phyloP scores from a whole-genome alignment of 2,797 vertebrate genomes.

The Muraenolepis orangiensis region DNA sequence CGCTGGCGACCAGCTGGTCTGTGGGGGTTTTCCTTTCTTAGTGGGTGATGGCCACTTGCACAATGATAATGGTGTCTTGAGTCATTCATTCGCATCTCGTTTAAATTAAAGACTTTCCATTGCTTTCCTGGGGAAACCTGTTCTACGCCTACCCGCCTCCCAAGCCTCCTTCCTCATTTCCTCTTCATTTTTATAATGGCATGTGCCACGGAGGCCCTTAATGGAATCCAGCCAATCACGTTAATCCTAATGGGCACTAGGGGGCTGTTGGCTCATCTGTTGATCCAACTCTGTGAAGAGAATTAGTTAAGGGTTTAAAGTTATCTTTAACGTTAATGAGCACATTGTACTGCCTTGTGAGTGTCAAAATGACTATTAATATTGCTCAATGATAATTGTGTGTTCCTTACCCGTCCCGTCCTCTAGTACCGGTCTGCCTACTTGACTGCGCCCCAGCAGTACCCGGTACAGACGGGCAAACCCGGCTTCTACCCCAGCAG shows the following conservation, averaged over 20 bases:
- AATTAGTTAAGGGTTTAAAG: not conserved
- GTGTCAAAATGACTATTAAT: no score
- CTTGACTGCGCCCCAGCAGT: conserved; percentile 90
- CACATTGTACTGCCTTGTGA: not conserved
- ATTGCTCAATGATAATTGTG: no score
- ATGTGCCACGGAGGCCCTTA: not conserved
- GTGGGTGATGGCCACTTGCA: no score
- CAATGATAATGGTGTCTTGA: no score
- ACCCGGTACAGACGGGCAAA: conserved; percentile 85
- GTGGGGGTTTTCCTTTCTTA: no score
- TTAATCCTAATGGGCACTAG: not conserved
- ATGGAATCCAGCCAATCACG: not conserved
- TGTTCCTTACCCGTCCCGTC: conserved; percentile 2
- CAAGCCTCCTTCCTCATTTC: not conserved
- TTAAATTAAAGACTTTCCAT: not conserved
- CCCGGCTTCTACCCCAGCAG: conserved; percentile 90
- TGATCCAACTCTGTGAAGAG: no score
- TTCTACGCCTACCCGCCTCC: no score
- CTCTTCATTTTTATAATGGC: no score
- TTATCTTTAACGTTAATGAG: not conserved
- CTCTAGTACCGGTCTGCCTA: conserved; percentile 85
- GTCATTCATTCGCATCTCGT: not conserved
- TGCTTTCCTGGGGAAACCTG: no score
- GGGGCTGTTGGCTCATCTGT: not conserved
- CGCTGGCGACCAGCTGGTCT: no score